Evolutionary conservation across 2,797 vertebrate species (phyloP).

Genomic region (Alosa sapidissima): DNA sequence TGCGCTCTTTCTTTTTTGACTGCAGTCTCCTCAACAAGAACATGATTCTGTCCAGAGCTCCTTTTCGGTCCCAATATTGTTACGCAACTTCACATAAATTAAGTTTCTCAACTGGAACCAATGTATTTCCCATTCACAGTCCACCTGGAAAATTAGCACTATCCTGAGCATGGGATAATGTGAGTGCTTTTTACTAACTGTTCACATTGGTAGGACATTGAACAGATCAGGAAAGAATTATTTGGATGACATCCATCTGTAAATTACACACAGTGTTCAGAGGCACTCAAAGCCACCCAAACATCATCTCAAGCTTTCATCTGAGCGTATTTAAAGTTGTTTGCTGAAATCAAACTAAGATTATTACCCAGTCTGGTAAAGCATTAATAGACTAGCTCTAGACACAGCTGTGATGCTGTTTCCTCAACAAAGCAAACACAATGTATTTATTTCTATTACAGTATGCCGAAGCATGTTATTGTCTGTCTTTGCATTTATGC

Average conservation of each 20-base stretch:
- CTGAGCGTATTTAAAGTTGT: neutral
- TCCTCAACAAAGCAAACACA: no score
- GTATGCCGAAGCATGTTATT: neutral
- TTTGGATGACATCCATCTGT: neutral
- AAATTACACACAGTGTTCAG: neutral
- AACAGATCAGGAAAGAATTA: neutral
- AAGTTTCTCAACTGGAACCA: slow-evolving; percentile 13
- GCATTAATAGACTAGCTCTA: neutral
- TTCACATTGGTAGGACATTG: neutral
- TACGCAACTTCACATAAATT: slow-evolving; percentile 19
- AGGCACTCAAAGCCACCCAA: neutral
- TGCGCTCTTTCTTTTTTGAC: neutral
- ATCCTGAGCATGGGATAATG: neutral
- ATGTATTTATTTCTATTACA: neutral
- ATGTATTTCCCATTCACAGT: slow-evolving; percentile 6
- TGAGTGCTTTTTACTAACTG: neutral
- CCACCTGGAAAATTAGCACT: slow-evolving; percentile 17
- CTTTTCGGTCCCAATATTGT: neutral
- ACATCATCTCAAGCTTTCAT: neutral
- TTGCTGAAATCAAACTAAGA: neutral
- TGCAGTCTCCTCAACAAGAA: slow-evolving; percentile 9
- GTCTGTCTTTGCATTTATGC: neutral
- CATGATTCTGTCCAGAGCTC: slow-evolving; percentile 13
- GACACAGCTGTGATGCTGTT: neutral
- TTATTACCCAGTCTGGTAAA: neutral